A percentile compares a stretch with the other conserved stretches of the same genome.
Evolutionary conservation across 2,113 vertebrate species (phyloP).

Genomic region (Chionomys nivalis): DNA sequence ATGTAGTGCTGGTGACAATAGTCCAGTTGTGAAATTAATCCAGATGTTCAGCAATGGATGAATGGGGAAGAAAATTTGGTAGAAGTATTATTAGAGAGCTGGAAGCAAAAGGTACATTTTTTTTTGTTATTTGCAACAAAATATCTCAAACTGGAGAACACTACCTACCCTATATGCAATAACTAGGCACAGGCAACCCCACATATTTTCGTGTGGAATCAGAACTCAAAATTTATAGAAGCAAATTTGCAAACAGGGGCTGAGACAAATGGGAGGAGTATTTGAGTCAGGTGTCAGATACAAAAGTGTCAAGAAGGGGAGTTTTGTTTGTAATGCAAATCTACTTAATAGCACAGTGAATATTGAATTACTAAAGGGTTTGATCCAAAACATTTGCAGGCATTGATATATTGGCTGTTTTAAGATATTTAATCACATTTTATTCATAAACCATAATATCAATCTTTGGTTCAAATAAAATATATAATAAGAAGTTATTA

Average conservation of each 20-base stretch:
- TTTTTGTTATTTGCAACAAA: background rate
- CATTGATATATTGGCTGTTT: background rate
- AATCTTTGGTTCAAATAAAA: background rate
- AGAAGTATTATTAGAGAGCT: background rate
- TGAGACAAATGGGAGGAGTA: background rate
- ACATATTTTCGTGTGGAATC: background rate
- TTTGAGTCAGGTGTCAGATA: too few relatives aligned
- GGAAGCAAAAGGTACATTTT: background rate
- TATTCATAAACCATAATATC: background rate
- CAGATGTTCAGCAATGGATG: background rate
- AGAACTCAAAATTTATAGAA: background rate
- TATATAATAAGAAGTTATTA: background rate
- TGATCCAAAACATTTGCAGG: background rate
- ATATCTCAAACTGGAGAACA: background rate
- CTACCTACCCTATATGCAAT: background rate
- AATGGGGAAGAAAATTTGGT: background rate
- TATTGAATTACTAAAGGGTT: background rate
- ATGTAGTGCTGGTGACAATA: background rate
- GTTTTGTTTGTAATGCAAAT: background rate
- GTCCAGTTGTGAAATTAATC: background rate
- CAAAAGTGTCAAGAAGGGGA: background rate
- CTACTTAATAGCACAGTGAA: background rate
- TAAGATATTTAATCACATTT: background rate
- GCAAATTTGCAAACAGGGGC: background rate
- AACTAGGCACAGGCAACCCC: background rate